phyloP scores from a whole-genome alignment of 2,113 vertebrate species.

The Pteronura brasiliensis region DNA sequence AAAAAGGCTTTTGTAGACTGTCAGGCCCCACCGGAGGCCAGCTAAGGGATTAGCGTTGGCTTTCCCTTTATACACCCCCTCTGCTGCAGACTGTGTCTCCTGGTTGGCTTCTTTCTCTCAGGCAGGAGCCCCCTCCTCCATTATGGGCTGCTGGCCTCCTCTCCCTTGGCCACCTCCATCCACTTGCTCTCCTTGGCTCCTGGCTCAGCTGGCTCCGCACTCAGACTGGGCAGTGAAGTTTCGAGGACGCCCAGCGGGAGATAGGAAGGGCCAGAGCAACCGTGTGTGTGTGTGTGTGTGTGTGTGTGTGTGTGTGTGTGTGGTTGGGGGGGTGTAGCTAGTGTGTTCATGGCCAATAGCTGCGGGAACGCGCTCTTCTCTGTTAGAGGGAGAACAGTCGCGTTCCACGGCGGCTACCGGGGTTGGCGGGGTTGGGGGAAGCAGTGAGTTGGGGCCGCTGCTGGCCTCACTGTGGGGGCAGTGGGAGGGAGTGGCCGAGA shows the following conservation, averaged over 20 bases:
- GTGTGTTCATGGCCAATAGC: background rate
- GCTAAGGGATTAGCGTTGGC: constrained; percentile 61
- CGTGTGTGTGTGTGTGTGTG: background rate
- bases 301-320: background rate
- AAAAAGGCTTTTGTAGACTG: constrained; percentile 67
- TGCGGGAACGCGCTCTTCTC: background rate
- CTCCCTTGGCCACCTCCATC: constrained; percentile 44
- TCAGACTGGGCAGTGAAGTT: background rate
- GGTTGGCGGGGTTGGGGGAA: background rate
- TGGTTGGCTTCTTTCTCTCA: constrained; percentile 32
- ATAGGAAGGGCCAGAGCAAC: constrained; percentile 15
- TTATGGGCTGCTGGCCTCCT: constrained; percentile 41
- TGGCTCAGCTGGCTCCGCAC: background rate
- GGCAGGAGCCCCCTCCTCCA: background rate
- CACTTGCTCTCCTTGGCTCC: background rate
- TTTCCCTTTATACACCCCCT: constrained; percentile 30
- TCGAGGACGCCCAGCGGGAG: background rate
- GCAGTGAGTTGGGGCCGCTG: background rate
- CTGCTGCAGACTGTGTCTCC: constrained; percentile 4
- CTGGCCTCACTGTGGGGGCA: background rate
- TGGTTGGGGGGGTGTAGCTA: background rate
- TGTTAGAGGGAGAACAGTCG: background rate
- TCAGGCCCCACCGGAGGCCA: constrained; percentile 33
- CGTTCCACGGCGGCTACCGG: background rate
- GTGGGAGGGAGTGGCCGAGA: background rate